A percentile compares a stretch with the other conserved stretches of the same genome.
Conservation (phyloP, 1,140 invertebrate genomes). For the Cryptotermes secundus region DNA sequence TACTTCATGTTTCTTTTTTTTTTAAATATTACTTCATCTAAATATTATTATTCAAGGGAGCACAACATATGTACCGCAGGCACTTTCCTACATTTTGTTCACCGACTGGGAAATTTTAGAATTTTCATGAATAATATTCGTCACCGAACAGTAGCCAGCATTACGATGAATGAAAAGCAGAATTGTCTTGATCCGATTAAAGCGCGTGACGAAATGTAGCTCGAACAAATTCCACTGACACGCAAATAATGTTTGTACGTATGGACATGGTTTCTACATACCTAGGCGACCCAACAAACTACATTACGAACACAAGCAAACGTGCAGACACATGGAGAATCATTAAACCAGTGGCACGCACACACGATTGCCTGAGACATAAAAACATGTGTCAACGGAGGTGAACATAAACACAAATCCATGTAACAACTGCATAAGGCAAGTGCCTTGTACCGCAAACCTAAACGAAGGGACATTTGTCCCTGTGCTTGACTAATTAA, state of each 20-base stretch:
- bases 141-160: too few species aligned
- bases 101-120: too few species aligned
- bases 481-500: too few species aligned
- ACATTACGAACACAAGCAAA: neutral
- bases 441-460: neutral
- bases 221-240: neutral
- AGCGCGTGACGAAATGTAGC: neutral
- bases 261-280: neutral
- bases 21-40: too few species aligned
- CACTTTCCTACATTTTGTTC: too few species aligned
- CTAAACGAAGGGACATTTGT: neutral
- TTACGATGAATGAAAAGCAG: too few species aligned
- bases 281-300: neutral
- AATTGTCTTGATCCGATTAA: neutral
- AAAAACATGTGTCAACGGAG: constrained; percentile 4
- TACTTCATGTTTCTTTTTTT: too few species aligned
- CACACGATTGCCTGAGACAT: neutral
- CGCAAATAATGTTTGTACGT: constrained; percentile 1
- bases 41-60: too few species aligned
- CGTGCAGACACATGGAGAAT: neutral
- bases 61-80: too few species aligned
- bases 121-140: too few species aligned
- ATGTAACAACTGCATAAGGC: neutral
- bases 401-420: neutral
- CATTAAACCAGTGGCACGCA: neutral